Evolutionary conservation across 2,888 invertebrate genomes (phyloP).

Genomic region (Andricus quercusramuli): DNA sequence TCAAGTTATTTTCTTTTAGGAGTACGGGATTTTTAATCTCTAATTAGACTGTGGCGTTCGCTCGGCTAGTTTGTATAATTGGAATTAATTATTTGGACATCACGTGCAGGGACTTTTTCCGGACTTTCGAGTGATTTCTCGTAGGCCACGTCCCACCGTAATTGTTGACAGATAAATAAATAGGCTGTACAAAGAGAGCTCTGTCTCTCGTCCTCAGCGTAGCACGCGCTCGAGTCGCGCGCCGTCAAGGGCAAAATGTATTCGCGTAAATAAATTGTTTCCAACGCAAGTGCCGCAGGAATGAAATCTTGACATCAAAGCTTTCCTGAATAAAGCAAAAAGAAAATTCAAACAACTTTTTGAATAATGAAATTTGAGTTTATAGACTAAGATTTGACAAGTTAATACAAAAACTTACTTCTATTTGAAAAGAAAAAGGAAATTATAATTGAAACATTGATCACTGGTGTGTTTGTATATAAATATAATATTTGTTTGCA

Average conservation of each 20-base stretch:
- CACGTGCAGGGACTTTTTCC: conserved; percentile 28
- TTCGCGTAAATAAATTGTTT: conserved; percentile 56
- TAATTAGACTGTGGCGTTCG: background rate
- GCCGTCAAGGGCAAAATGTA: conserved; percentile 65
- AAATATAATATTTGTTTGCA: too few species aligned
- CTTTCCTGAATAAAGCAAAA: conserved; percentile 5
- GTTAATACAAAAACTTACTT: too few species aligned
- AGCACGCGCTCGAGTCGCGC: conserved; percentile 67
- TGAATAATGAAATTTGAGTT: background rate
- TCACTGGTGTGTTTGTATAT: too few species aligned
- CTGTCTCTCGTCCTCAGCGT: conserved; percentile 64
- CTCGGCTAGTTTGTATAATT: conserved; percentile 27
- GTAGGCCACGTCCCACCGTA: conserved; percentile 64
- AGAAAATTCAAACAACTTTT: background rate
- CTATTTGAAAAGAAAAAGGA: too few species aligned
- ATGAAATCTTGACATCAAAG: conserved; percentile 36
- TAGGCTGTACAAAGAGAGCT: conserved; percentile 70
- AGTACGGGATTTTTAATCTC: background rate
- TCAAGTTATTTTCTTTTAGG: background rate
- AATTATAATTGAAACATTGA: too few species aligned
- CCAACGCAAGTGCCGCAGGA: conserved; percentile 35
- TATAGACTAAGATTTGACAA: too few species aligned
- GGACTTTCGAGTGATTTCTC: conserved; percentile 56
- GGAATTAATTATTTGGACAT: conserved; percentile 39
- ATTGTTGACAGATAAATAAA: conserved; percentile 77